Percentiles rank a stretch among this genome's conserved stretches.
Conservation (phyloP, 2,113 vertebrate species). For the Thinocorus orbignyianus region DNA sequence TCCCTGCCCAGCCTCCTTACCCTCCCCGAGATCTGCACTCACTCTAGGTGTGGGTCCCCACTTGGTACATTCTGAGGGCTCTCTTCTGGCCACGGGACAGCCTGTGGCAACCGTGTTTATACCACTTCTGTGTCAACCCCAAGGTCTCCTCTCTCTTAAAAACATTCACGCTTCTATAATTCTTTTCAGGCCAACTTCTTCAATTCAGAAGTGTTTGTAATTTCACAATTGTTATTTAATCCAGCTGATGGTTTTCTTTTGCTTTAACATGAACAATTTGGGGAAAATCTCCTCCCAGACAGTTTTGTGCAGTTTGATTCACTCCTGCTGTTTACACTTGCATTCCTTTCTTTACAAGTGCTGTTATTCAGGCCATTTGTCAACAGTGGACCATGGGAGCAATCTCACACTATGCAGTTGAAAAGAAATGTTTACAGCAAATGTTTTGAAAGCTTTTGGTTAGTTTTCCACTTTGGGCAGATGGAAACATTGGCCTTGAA, state of each 20-base stretch:
- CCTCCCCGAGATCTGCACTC: fast-evolving
- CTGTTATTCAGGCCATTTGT: not conserved
- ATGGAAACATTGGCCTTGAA: not conserved
- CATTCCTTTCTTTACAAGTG: not conserved
- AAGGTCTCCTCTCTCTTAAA: not conserved
- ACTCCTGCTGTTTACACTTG: not conserved
- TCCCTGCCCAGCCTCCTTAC: fast-evolving
- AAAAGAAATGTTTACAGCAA: not conserved
- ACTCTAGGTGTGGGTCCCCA: not conserved
- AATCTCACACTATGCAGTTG: not conserved
- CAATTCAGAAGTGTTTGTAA: not conserved
- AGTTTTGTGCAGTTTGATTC: not conserved
- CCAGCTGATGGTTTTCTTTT: not conserved
- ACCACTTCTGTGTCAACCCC: not conserved
- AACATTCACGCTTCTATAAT: not conserved
- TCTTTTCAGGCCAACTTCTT: not conserved
- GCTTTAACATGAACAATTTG: not conserved
- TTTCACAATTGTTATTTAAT: not conserved
- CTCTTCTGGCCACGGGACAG: not conserved
- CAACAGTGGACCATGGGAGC: not conserved
- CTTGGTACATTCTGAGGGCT: not conserved
- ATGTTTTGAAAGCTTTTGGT: not conserved
- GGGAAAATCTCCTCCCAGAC: not conserved
- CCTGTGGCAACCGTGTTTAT: not conserved
- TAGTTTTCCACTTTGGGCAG: not conserved